Base-by-base conservation (phyloP, 2,113 vertebrate genomes). In the Eulacestoma nigropectus region DNA sequence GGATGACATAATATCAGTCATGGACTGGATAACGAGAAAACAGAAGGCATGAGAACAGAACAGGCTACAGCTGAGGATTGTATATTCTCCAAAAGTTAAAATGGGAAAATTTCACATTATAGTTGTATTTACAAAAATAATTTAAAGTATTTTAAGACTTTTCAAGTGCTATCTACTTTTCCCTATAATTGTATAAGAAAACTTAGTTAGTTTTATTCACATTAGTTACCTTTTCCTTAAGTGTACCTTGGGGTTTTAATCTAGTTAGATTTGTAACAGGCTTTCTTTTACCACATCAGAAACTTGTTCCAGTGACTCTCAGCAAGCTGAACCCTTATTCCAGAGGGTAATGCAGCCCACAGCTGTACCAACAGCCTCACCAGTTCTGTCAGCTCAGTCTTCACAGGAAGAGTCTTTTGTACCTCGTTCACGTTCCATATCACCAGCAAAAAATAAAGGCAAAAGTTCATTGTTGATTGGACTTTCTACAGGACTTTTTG, bases 401-500 rank as follows among this genome's bases (percentile, higher is more conserved):
- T 99, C 98, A n/a, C 88, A 98, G 95, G 99, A 99, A 65, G 99
- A 99, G 37, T 98, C 98, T 49, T 79, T 98, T 84, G 93, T 98
- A 70, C 98, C 98, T 65, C 98, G 98, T 77, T 99, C 99, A 20
- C 98, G 97, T 92, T 99, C 99, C 23, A 97, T 99, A 95, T 99
- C 99, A 68, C 99, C 99, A 82, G 97, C 98, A 76, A 99, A 98
- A 97, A 97, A 89, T 87, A 98, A 98, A 96, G 98, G 97, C 84
- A 98, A 98, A 93, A 97, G 98, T 53, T 97, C 98, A 10, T 97
- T 99, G 82, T 96, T 99, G 92, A 98, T 99, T 72, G 99, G 99
- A 67, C 98, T 99, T 94, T 99, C 99, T 77, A 99, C 99, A 15
- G 99, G 99, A 93, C 98, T 99, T 73, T 99, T 99, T 93, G 99